Base-by-base conservation (phyloP, 2,113 vertebrate genomes). In the Amphiprion percula region DNA sequence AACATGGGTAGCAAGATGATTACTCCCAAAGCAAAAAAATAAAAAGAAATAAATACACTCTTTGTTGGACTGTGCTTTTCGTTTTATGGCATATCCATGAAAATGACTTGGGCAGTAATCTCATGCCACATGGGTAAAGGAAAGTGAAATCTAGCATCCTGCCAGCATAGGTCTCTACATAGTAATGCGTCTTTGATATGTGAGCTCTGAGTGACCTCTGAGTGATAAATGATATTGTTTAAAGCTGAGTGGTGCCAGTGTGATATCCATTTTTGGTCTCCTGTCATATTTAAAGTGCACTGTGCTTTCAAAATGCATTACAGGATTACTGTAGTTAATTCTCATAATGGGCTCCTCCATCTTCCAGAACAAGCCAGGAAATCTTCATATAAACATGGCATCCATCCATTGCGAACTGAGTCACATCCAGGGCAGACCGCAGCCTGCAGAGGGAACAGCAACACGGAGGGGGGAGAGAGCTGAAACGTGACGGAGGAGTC, bases 401-500 rank as follows among this genome's bases (percentile, higher is more conserved):
- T 62, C 50, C 70, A 77, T 87, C 87, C 87, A 77, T 63, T 1
- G 79, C 37, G 54, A 74, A 67, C 66, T 77, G 80, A 87, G 74
- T 79, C 85, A 79, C 80, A 70, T 74, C 83, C 76, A 78, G 72
- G 55, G 70, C 77, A 59, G 61, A 54, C 66, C 33, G 70, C 75
- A 74, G 79, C 74, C 81, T 46, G 76, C 70, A 85, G 69, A 55
- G 24, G 58, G 82, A 85, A 54, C 60, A 61, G 83, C 72, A 75
- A 80, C 68, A 65, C 37, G n/a, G 49, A n/a, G 17, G 47, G 47
- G 19, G 63, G 41, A 68, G 24, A 71, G 66, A 83, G 84, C 59
- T 56, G 65, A 88, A 86, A 86, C 71, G 68, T 90, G 87, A 89
- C 55, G 68, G 82, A 75, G 75, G 80, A 84, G 85, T 88, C 88